Evolutionary conservation across 2,797 vertebrate genomes (phyloP).

Genomic region (Xenentodon cancila): DNA sequence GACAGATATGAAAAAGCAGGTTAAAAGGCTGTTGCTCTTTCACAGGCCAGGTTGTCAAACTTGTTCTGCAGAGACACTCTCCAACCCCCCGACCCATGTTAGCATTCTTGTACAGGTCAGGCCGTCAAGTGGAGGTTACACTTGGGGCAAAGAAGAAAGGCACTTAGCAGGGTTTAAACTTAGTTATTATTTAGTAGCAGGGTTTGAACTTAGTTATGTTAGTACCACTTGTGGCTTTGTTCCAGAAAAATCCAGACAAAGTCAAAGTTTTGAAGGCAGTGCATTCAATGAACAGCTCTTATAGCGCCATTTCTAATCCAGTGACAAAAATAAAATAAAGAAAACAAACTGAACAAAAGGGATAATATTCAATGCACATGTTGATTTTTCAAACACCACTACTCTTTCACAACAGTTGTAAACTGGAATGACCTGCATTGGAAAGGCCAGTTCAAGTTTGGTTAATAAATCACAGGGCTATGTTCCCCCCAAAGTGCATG

Average conservation of each 20-base stretch:
- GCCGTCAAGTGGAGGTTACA: constrained; percentile 67
- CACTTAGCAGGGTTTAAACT: constrained; percentile 25
- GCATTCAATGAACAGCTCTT: no score
- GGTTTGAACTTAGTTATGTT: constrained; percentile 19
- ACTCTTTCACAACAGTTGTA: no score
- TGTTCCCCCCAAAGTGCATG: no score
- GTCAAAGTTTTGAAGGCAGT: background rate
- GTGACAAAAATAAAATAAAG: no score
- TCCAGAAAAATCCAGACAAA: constrained; percentile 27
- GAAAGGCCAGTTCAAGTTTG: no score
- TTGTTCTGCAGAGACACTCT: constrained; percentile 70
- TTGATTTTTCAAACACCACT: no score
- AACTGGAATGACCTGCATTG: no score
- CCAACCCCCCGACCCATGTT: constrained; percentile 64
- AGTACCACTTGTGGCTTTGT: constrained; percentile 10
- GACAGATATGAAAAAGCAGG: constrained; percentile 69
- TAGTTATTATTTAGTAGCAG: constrained; percentile 28
- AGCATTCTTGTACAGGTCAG: constrained; percentile 72
- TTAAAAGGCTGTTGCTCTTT: constrained; percentile 67
- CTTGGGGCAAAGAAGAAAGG: constrained; percentile 56
- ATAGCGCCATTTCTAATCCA: no score
- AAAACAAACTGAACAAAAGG: no score
- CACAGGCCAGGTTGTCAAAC: constrained; percentile 70
- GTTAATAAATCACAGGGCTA: no score
- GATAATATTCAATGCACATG: no score